These are phyloP conservation scores for Phania funesta DNA, from an alignment of 2,888 invertebrate species.

Conservation along the genomic window DNA sequence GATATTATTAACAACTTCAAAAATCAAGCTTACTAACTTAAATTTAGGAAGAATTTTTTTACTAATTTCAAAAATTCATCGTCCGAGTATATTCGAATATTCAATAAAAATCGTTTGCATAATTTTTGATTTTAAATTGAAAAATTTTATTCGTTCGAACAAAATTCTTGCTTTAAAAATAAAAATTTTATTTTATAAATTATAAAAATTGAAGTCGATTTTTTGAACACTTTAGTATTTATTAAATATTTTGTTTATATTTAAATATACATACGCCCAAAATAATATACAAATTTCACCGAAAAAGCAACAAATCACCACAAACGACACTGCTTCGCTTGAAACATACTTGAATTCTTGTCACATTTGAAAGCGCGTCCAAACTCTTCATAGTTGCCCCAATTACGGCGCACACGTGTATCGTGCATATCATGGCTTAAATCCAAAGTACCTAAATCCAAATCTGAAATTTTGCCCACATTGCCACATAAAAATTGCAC, in stretches of 20 bases:
- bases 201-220: too few relatives aligned
- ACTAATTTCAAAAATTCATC: too few relatives aligned
- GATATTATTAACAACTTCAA: too few relatives aligned
- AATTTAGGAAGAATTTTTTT: too few relatives aligned
- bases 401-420: conserved; percentile 73
- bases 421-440: conserved; percentile 74
- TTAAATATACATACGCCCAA: neutral
- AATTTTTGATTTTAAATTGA: too few relatives aligned
- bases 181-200: too few relatives aligned
- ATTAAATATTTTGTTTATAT: neutral
- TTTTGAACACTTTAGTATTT: neutral
- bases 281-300: neutral
- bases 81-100: too few relatives aligned
- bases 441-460: conserved; percentile 61
- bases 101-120: too few relatives aligned
- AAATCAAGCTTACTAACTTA: too few relatives aligned
- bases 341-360: conserved; percentile 70
- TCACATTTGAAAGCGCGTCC: conserved; percentile 71
- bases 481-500: conserved; percentile 75
- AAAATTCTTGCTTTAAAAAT: too few relatives aligned
- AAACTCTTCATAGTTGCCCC: conserved; percentile 73
- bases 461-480: conserved; percentile 68
- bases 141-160: too few relatives aligned
- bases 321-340: conserved; percentile 69
- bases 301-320: conserved; percentile 67